These are phyloP conservation scores for Phalacrocorax brasilianus DNA, from an alignment of 2,113 vertebrate genomes.

Conservation along the genomic window DNA sequence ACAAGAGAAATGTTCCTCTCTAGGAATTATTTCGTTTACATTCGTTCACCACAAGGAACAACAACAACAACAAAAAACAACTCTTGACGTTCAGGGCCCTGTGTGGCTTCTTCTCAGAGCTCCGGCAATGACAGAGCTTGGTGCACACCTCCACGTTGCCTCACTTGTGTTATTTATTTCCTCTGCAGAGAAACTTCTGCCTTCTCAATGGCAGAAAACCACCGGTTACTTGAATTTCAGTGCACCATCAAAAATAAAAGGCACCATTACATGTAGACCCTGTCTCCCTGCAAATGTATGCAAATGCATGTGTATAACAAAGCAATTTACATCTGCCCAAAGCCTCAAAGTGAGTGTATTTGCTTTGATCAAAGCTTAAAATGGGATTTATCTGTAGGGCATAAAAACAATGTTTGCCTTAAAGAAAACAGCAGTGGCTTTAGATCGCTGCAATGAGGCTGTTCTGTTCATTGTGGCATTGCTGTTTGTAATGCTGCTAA, in stretches of 20 bases:
- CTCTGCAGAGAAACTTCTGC: background rate
- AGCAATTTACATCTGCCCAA: conserved; percentile 75
- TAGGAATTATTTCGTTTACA: background rate
- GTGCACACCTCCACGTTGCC: background rate
- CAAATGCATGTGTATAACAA: conserved; percentile 74
- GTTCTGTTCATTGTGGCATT: conserved; percentile 18
- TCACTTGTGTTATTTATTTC: background rate
- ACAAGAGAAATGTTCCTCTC: background rate
- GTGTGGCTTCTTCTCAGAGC: background rate
- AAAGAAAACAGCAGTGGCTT: conserved; percentile 65
- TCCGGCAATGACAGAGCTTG: background rate
- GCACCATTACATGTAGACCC: conserved; percentile 23
- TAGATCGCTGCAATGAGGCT: conserved; percentile 38
- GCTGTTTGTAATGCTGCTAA: conserved; percentile 39
- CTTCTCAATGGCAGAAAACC: background rate
- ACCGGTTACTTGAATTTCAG: conserved; percentile 25
- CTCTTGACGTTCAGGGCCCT: background rate
- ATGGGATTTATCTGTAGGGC: conserved; percentile 75
- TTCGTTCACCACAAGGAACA: background rate
- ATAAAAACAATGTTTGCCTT: conserved; percentile 73
- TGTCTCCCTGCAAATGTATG: conserved; percentile 76
- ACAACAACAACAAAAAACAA: background rate
- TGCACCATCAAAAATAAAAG: conserved; percentile 11
- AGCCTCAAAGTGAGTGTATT: conserved; percentile 74
- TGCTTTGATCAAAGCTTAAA: conserved; percentile 81